Percentiles rank a stretch among this genome's conserved stretches.
phyloP scores from a whole-genome alignment of 92 coral and sea anemone species.

The Galaxea fascicularis region DNA sequence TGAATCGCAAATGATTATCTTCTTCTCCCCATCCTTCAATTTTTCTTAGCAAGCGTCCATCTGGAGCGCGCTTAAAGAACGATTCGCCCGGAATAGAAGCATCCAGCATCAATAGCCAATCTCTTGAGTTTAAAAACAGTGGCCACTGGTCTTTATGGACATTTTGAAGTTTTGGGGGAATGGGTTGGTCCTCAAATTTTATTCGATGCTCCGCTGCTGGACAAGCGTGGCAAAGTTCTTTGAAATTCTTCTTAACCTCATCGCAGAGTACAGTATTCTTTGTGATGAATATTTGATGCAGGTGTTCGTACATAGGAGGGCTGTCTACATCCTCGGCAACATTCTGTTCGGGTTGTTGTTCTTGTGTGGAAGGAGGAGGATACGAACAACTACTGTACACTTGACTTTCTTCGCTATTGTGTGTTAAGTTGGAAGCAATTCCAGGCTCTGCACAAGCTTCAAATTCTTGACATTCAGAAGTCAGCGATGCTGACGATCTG shows the following conservation, averaged over 20 bases:
- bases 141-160: slow-evolving; percentile 91
- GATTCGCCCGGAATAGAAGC: slow-evolving; percentile 85
- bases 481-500: neutral
- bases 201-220: slow-evolving; percentile 64
- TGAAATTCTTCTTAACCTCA: slow-evolving; percentile 93
- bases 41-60: slow-evolving; percentile 79
- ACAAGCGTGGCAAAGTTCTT: slow-evolving; percentile 89
- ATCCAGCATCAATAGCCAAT: slow-evolving; percentile 91
- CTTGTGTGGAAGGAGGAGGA: neutral
- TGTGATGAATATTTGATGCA: slow-evolving; percentile 94
- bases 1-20: slow-evolving; percentile 74
- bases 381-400: neutral
- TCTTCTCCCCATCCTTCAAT: slow-evolving; percentile 96
- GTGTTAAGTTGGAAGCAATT: neutral
- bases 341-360: neutral
- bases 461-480: neutral
- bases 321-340: slow-evolving; percentile 1
- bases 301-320: slow-evolving; percentile 70
- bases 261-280: slow-evolving; percentile 94
- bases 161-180: slow-evolving; percentile 74
- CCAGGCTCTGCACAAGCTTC: neutral
- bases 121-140: slow-evolving; percentile 81
- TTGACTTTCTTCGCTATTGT: neutral
- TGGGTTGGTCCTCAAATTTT: slow-evolving; percentile 60
- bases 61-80: slow-evolving; percentile 79